A percentile compares a stretch with the other conserved stretches of the same genome.
Conservation (phyloP, 2,888 invertebrate species). For the Napeogenes inachia region DNA sequence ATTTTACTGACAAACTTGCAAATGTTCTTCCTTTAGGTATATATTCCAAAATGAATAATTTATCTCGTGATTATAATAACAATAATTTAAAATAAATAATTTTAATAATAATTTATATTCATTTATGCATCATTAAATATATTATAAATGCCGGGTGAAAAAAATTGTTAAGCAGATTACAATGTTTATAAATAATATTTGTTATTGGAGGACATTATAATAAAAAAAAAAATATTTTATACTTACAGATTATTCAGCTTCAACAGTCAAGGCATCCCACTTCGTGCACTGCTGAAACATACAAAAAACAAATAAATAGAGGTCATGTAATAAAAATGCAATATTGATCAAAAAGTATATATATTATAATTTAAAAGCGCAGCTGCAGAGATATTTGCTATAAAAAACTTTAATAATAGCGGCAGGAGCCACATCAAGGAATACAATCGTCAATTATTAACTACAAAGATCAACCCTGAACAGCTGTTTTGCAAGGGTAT, state of each 20-base stretch:
- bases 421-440: slow-evolving; percentile 38
- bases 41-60: too few relatives aligned
- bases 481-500: slow-evolving; percentile 58
- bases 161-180: too few relatives aligned
- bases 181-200: neutral
- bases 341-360: too few relatives aligned
- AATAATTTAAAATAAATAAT: too few relatives aligned
- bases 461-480: slow-evolving; percentile 49
- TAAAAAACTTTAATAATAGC: slow-evolving; percentile 35
- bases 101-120: too few relatives aligned
- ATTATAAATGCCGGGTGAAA: too few relatives aligned
- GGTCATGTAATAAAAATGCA: slow-evolving; percentile 15
- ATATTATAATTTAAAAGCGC: slow-evolving; percentile 11
- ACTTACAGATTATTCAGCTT: slow-evolving; percentile 52
- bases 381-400: slow-evolving; percentile 32
- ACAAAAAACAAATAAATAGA: slow-evolving; percentile 31
- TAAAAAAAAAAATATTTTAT: slow-evolving; percentile 31
- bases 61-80: too few relatives aligned
- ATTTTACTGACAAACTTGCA: neutral
- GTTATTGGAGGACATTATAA: neutral
- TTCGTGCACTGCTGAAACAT: slow-evolving; percentile 71
- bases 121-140: too few relatives aligned
- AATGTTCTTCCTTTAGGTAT: neutral
- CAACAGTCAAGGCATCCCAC: slow-evolving; percentile 61
- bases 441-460: slow-evolving; percentile 39